A percentile compares a stretch with the other conserved stretches of the same genome.
Conservation (phyloP, 1,140 invertebrate genomes). For the Teleopsis dalmanni region DNA sequence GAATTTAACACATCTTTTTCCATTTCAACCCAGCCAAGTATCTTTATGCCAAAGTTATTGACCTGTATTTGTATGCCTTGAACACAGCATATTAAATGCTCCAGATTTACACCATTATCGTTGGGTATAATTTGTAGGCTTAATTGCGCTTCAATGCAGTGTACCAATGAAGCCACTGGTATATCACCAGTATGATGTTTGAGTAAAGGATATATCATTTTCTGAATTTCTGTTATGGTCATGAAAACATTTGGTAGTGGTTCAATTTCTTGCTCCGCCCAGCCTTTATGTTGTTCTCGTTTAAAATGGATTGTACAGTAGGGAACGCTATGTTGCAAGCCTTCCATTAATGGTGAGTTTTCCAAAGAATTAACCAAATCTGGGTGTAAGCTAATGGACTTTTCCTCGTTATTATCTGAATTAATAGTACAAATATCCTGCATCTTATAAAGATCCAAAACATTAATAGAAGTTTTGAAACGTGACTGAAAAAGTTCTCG, state of each 20-base stretch:
- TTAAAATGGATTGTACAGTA: constrained; percentile 57
- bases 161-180: constrained; percentile 56
- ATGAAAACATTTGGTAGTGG: constrained; percentile 61
- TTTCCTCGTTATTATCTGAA: constrained; percentile 57
- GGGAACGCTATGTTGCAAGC: constrained; percentile 51
- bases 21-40: constrained; percentile 41
- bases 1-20: constrained; percentile 21
- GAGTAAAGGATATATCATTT: constrained; percentile 34
- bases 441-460: constrained; percentile 75
- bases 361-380: constrained; percentile 46
- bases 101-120: constrained; percentile 68
- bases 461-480: constrained; percentile 67
- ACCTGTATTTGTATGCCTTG: constrained; percentile 56
- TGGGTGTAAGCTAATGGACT: constrained; percentile 59
- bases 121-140: constrained; percentile 48
- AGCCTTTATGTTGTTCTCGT: constrained; percentile 51
- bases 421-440: constrained; percentile 67
- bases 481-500: constrained; percentile 77
- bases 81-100: constrained; percentile 78
- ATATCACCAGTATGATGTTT: constrained; percentile 37
- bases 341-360: constrained; percentile 36
- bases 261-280: constrained; percentile 65
- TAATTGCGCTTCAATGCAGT: constrained; percentile 71
- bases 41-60: constrained; percentile 48
- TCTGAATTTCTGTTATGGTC: constrained; percentile 38